These are phyloP conservation scores for Montipora cactus DNA, from an alignment of 64 coral and sea anemone genomes.

Conservation along the genomic window DNA sequence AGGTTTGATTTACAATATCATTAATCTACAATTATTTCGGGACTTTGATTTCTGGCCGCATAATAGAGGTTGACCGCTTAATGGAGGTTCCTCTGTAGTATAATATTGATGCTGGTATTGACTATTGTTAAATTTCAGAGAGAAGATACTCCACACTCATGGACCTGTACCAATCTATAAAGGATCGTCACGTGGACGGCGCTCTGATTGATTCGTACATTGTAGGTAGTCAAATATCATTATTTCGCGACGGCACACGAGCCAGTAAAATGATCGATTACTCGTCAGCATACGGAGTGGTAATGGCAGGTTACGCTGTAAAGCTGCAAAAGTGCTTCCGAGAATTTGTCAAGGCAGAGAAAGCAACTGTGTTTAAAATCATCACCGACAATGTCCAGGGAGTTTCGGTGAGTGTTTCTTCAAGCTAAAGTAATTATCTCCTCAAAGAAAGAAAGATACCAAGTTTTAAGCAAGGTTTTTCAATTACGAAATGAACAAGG, in stretches of 20 bases:
- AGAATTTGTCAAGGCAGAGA: conserved; percentile 82
- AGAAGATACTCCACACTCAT: conserved; percentile 66
- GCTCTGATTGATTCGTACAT: conserved; percentile 85
- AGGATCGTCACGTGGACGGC: conserved; percentile 72
- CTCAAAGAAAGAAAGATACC: too few relatives aligned
- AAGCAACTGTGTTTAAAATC: conserved; percentile 61
- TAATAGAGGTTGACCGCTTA: too few relatives aligned
- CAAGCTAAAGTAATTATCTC: neutral
- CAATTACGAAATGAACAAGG: too few relatives aligned
- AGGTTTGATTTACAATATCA: too few relatives aligned
- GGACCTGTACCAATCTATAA: conserved; percentile 76
- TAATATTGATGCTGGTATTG: too few relatives aligned
- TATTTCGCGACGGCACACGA: conserved; percentile 71
- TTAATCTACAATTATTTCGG: too few relatives aligned
- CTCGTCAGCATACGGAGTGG: conserved; percentile 85
- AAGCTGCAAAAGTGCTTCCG: conserved; percentile 90
- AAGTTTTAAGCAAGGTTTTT: too few relatives aligned
- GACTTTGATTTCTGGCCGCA: too few relatives aligned
- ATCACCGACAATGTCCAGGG: conserved; percentile 75
- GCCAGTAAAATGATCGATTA: conserved; percentile 79
- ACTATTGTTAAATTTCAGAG: neutral
- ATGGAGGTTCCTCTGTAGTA: too few relatives aligned
- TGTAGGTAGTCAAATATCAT: conserved; percentile 66
- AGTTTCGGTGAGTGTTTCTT: conserved; percentile 56
- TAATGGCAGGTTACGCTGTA: conserved; percentile 84